Evolutionary conservation across 2,797 vertebrate species (phyloP), one percentile per base, ranked within the genome.

Genomic region (Vespertilio murinus): DNA sequence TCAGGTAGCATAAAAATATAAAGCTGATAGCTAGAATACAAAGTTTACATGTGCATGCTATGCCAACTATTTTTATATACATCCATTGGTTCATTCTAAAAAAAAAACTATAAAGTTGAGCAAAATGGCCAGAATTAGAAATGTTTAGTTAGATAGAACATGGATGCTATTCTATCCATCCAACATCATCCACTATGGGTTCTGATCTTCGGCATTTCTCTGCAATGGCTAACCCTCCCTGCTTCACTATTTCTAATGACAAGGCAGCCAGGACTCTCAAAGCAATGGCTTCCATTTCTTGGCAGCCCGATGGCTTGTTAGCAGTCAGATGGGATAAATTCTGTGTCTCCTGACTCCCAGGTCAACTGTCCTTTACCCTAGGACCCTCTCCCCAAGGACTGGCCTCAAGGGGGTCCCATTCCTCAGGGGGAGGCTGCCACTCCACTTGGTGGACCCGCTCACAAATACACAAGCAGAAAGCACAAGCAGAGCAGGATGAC

Each of bases 391-490:
- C 30, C 35, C 12, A 22, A 69, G n/a, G 30, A 77, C 20, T 52
- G 3, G 3, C 25, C 14, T 52, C 0, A 2, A 28, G 14, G 8
- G 9, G 74, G 4, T 56, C 23, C 6, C 79, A 28, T 38, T 84
- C 56, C 17, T 91, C n/a, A 52, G 85, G 59, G 30, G 35, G 0
- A 8, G 35, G 47, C 38, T 22, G n/a, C 61, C 38, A 52, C 8
- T 52, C 45, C 3, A 22, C 67, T 77, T 47, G 38, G 17, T 2
- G 28, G 93, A 33, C 22, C 3, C 17, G 33, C 52, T 90, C 61
- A 30, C 17, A 84, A 73, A 17, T 65, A 5, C 17, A 83, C 49
- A 40, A 56, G 67, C 85, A 92, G 93, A 91, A 94, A 96, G 85
- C 49, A 86, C 30, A 71, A 11, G 64, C 80, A 94, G 77, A 92